Evolutionary conservation across 2,797 vertebrate genomes (phyloP).

Genomic region (Leucoraja ocellata): DNA sequence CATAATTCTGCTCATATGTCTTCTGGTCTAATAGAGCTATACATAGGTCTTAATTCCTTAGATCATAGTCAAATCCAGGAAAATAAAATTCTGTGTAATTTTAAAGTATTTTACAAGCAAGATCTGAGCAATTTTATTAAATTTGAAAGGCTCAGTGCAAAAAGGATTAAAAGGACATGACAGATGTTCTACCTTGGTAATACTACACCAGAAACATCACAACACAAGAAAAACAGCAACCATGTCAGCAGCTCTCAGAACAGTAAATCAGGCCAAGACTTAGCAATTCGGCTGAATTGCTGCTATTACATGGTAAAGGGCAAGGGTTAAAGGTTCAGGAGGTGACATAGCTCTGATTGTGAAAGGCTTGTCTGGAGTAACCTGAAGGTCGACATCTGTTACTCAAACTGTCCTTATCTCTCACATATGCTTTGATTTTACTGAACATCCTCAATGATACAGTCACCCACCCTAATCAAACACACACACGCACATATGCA

Average conservation of each 20-base stretch:
- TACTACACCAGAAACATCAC: not conserved
- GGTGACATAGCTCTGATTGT: conserved; percentile 24
- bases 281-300: conserved; percentile 14
- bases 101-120: not conserved
- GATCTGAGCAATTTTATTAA: not conserved
- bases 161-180: not conserved
- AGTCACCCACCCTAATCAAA: not conserved
- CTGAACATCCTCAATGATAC: not conserved
- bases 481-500: not conserved
- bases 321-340: conserved; percentile 19
- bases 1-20: too few species aligned
- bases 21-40: not conserved
- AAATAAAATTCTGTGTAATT: not conserved
- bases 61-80: not conserved
- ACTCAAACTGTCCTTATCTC: conserved; percentile 16
- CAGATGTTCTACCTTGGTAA: conserved; percentile 11
- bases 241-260: not conserved
- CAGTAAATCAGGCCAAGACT: conserved; percentile 9
- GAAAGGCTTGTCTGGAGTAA: not conserved
- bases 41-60: not conserved
- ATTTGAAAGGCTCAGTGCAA: not conserved
- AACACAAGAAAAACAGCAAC: not conserved
- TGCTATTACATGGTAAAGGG: conserved; percentile 26
- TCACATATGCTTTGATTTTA: not conserved
- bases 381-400: conserved; percentile 26